Conservation (phyloP, 1,140 invertebrate genomes). For the Apis cerana region DNA sequence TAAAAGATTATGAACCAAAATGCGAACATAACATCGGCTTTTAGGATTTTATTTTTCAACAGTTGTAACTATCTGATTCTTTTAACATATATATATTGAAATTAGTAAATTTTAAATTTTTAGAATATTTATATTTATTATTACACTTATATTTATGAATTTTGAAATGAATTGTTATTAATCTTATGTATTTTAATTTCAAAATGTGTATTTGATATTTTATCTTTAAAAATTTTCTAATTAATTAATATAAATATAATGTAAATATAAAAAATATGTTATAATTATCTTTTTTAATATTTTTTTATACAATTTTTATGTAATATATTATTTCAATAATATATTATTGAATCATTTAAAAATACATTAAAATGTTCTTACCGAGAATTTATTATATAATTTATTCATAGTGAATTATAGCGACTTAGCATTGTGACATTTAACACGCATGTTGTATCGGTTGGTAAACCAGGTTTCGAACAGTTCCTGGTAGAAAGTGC, state of each 20-base stretch:
- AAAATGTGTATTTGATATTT: background rate
- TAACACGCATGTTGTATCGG: slow-evolving; percentile 61
- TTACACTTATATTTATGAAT: background rate
- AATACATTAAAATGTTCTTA: background rate
- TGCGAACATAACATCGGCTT: slow-evolving; percentile 19
- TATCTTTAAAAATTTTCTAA: background rate
- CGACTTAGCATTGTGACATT: slow-evolving; percentile 69
- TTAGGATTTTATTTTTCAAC: background rate
- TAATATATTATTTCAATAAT: background rate
- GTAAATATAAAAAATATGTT: background rate
- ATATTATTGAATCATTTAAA: too few species aligned
- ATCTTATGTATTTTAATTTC: background rate
- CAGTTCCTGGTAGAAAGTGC: slow-evolving; percentile 76
- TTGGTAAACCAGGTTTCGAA: slow-evolving; percentile 68
- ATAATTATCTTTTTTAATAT: background rate
- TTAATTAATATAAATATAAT: background rate
- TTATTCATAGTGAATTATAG: slow-evolving; percentile 27
- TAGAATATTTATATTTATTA: background rate
- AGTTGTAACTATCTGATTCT: background rate
- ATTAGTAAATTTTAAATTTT: background rate
- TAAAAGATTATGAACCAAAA: slow-evolving; percentile 14
- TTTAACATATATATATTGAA: background rate
- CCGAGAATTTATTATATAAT: background rate
- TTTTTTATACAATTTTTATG: background rate
- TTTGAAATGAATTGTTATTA: background rate